phyloP scores from a whole-genome alignment of 2,888 invertebrate species.

The Athalia cordata region DNA sequence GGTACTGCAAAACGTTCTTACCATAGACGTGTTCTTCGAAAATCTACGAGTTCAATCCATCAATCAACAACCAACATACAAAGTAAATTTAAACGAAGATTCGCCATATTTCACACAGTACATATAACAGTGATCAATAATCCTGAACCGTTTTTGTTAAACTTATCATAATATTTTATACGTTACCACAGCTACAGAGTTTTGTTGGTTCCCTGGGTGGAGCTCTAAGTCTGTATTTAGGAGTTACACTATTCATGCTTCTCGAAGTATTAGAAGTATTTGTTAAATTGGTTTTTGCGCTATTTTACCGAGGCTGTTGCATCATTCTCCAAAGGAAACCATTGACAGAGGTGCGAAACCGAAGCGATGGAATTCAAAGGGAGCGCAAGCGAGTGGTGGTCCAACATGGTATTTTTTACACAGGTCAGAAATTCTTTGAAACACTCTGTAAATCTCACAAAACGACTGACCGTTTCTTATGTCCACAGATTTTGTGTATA shows the following conservation, averaged over 20 bases:
- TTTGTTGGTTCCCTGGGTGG: conserved; percentile 52
- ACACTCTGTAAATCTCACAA: background rate
- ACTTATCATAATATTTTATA: background rate
- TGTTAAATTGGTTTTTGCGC: conserved; percentile 36
- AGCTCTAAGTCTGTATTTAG: conserved; percentile 53
- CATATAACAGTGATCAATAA: background rate
- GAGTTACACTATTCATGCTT: conserved; percentile 51
- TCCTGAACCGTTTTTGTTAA: background rate
- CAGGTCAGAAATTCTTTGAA: conserved; percentile 24
- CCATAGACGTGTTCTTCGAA: conserved; percentile 52
- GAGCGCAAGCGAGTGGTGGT: background rate
- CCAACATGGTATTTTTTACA: conserved; percentile 42
- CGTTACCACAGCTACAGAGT: conserved; percentile 45
- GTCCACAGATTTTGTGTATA: conserved; percentile 28
- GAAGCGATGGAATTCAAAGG: background rate
- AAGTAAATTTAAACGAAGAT: conserved; percentile 30
- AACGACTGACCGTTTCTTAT: background rate
- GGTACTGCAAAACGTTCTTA: conserved; percentile 48
- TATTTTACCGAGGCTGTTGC: conserved; percentile 33
- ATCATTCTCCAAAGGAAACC: conserved; percentile 16
- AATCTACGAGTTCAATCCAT: conserved; percentile 50
- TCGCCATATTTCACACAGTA: background rate
- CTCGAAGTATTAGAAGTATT: conserved; percentile 49
- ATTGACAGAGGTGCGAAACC: conserved; percentile 17
- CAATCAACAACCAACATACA: conserved; percentile 50